These are phyloP conservation scores for Sanderia malayensis DNA, from an alignment of 30 jellyfish, hydroid and myxozoan genomes.

Conservation along the genomic window DNA sequence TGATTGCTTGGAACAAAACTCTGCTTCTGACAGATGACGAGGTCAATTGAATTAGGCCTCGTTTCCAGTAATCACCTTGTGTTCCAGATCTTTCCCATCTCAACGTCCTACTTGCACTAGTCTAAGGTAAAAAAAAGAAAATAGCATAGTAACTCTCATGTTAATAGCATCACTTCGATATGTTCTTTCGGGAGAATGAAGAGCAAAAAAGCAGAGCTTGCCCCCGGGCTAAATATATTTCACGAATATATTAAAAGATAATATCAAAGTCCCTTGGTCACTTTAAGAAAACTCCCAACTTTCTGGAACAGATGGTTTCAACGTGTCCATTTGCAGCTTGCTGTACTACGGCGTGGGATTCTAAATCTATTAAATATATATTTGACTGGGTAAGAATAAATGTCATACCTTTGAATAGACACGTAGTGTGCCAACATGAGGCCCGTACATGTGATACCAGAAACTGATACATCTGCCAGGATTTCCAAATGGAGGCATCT, in stretches of 20 bases:
- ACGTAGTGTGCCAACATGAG: conserved; percentile 85
- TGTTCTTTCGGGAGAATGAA: too few species aligned
- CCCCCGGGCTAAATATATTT: too few species aligned
- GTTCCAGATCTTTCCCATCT: conserved; percentile 89
- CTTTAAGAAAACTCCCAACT: too few species aligned
- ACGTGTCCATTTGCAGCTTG: too few species aligned
- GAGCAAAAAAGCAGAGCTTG: too few species aligned
- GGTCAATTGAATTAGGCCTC: conserved; percentile 66
- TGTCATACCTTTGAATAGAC: conserved; percentile 66
- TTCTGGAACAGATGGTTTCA: too few species aligned
- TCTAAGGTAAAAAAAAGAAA: conserved; percentile 13
- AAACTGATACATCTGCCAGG: conserved; percentile 85
- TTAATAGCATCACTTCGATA: too few species aligned
- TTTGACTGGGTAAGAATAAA: too few species aligned
- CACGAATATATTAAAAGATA: too few species aligned
- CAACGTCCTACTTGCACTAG: conserved; percentile 38
- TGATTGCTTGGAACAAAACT: conserved; percentile 71
- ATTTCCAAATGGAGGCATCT: conserved; percentile 61
- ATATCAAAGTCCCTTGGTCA: too few species aligned
- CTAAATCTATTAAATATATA: too few species aligned
- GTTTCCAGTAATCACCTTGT: conserved; percentile 94
- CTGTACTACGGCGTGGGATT: too few species aligned
- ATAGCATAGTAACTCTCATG: neutral
- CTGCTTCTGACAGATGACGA: conserved; percentile 48
- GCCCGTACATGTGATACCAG: conserved; percentile 99